Base-by-base conservation (phyloP, 2,888 invertebrate species). In the Boloria selene region DNA sequence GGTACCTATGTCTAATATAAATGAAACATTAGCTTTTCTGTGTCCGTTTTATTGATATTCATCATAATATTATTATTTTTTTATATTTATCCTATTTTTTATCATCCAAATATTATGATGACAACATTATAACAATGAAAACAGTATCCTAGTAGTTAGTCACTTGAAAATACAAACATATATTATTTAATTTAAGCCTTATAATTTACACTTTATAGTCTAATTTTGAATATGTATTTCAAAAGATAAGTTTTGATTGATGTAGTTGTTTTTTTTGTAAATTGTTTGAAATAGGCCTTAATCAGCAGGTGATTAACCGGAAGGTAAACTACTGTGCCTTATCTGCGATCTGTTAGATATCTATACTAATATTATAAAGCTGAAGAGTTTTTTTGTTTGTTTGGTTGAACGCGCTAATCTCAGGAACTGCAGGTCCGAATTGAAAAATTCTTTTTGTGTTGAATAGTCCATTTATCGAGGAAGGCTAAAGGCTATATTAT, bases 241-340 rank as follows among this genome's bases (percentile, higher is more conserved):
- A 16, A 14, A 50, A 52, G 74, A 74, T 73, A 73, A 73, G 66
- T 61, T 63, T 58, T 73, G 74, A 74, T 73, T 69, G 73, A 74
- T 74, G 69, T 67, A 70, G 69, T 72, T 72, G 72, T 74, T 74
- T 70, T 73, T 49, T 16, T 16, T 5, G 16, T 49, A 49, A 5
- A 49, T 16, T 16, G 16, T 49, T n/a, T 49, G 6, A 38, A 38
- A 38, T 38, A 38, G 31, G 2, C 10, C 31, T 38, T 7, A 38
- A 7, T 38, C 31, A 10, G 31, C 31, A 17, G 54, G 62, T 62
- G 70, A 72, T 72, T 68, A 65, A 58, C 47, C n/a, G 55, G 51
- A 26, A 60, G 52, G 60, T 68, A 56, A 31, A 55, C 47, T 13
- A 50, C 53, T 51, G 54, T 64, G 58, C 64, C 64, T 51, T 65